Conservation (phyloP, 2,113 vertebrate genomes). For the Ciconia stormi region DNA sequence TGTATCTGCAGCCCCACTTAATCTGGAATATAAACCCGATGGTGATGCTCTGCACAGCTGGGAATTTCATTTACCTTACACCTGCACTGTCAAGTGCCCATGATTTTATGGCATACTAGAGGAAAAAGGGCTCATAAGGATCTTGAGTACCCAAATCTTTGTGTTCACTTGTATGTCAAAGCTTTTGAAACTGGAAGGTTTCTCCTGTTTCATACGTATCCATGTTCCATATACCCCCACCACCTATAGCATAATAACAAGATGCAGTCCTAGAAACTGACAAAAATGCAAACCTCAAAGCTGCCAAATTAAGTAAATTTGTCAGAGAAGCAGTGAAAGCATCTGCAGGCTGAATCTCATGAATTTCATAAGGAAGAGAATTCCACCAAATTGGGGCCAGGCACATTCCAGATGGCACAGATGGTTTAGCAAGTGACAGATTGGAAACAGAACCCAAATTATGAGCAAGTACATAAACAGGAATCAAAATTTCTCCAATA, state of each 20-base stretch:
- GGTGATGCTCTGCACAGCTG: neutral
- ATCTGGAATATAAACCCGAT: neutral
- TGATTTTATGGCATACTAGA: neutral
- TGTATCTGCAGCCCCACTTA: neutral
- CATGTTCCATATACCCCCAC: neutral
- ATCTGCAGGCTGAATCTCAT: conserved; percentile 38
- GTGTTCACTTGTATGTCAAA: neutral
- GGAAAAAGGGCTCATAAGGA: neutral
- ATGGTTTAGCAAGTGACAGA: conserved; percentile 70
- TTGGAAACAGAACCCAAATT: conserved; percentile 72
- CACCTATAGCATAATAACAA: neutral
- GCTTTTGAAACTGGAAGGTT: neutral
- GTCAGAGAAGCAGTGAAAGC: conserved; percentile 33
- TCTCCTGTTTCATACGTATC: neutral
- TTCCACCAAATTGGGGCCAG: conserved; percentile 58
- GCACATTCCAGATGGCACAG: conserved; percentile 61
- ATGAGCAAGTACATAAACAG: conserved; percentile 64
- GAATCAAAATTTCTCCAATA: conserved; percentile 59
- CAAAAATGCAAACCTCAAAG: conserved; percentile 29
- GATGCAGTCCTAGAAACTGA: neutral
- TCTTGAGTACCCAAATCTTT: neutral
- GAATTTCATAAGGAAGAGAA: conserved; percentile 58
- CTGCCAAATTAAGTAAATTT: conserved; percentile 45
- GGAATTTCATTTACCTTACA: neutral
- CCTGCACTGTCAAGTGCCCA: neutral